Conservation (phyloP, 2,888 invertebrate genomes). For the Nomada hirtipes region DNA sequence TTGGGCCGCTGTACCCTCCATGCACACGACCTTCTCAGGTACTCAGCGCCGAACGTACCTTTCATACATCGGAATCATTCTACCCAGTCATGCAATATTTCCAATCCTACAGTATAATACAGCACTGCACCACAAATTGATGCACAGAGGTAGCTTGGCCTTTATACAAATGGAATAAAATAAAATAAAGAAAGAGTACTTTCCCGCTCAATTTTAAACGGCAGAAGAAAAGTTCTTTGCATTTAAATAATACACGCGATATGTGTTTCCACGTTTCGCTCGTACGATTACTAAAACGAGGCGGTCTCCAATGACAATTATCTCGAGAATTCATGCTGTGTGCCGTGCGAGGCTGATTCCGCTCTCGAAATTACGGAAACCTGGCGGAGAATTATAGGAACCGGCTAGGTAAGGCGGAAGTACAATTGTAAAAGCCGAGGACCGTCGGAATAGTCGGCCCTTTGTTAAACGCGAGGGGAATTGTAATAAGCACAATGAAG, state of each 20-base stretch:
- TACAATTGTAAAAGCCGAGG: slow-evolving; percentile 45
- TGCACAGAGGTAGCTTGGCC: too few relatives aligned
- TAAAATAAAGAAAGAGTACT: too few relatives aligned
- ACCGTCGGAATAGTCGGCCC: slow-evolving; percentile 48
- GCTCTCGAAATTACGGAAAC: slow-evolving; percentile 48
- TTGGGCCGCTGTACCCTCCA: too few relatives aligned
- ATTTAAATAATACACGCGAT: background rate
- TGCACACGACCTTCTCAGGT: too few relatives aligned
- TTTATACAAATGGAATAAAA: too few relatives aligned
- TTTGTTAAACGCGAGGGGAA: slow-evolving; percentile 52
- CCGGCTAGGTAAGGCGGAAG: slow-evolving; percentile 19
- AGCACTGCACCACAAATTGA: too few relatives aligned
- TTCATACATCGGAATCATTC: too few relatives aligned
- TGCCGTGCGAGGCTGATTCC: slow-evolving; percentile 37
- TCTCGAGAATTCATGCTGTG: slow-evolving; percentile 32
- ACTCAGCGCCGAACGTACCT: too few relatives aligned
- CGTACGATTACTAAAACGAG: slow-evolving; percentile 17
- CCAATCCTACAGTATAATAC: too few relatives aligned
- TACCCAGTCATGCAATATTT: too few relatives aligned
- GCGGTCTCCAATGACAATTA: slow-evolving; percentile 28
- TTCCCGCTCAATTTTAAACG: too few relatives aligned
- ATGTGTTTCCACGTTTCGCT: background rate
- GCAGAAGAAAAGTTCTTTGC: too few relatives aligned
- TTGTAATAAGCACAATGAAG: slow-evolving; percentile 56
- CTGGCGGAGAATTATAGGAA: slow-evolving; percentile 44